Evolutionary conservation across 1,140 invertebrate genomes (phyloP), one percentile per base, ranked within the genome.

Genomic region (Scaptomyza montana): DNA sequence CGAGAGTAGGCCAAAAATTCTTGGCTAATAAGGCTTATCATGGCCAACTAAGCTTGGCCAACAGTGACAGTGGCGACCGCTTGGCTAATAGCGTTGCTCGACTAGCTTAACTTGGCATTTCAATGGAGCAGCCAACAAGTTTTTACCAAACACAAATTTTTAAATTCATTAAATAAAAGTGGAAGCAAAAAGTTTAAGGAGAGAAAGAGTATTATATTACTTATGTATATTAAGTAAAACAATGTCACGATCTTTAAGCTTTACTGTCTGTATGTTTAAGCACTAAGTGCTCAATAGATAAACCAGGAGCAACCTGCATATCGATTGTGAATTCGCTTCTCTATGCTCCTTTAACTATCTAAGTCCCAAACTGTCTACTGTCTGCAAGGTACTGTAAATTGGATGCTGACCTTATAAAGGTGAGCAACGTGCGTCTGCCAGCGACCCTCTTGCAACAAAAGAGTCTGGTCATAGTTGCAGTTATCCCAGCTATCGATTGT

Each of bases 391-490:
- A 46, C 13, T 45, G 62, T 59, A 61, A 71, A 77, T 74, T 78
- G 80, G 69, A 60, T 71, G 73, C 69, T 89, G 84, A 89, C 84
- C 84, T 84, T 78, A 64, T 81, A 66, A 54, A 89, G 84, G 84
- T 89, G 84, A 89, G 84, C 77, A 89, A 84, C 84, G 84, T 89
- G 84, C 80, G 84, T 89, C 73, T 81, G 65, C 61, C 36, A 13
- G 7, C 28, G 59, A 61, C 33, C 21, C 21, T 45, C 46, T 60
- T 43, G 39, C 39, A n/a, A 36, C 33, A 36, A 36, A 43, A n/a
- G 39, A 43, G 12, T n/a, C 39, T 41, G 39, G 39, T 41, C 39
- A 12, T 41, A 2, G 39, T 21, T 5, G n/a, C 36, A 13, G 36
- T 12, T 47, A 33, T 6, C 30, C 39, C 41, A 41, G 51, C 74